Base-by-base conservation (phyloP, 2,888 invertebrate genomes). In the Lasioglossum morio region DNA sequence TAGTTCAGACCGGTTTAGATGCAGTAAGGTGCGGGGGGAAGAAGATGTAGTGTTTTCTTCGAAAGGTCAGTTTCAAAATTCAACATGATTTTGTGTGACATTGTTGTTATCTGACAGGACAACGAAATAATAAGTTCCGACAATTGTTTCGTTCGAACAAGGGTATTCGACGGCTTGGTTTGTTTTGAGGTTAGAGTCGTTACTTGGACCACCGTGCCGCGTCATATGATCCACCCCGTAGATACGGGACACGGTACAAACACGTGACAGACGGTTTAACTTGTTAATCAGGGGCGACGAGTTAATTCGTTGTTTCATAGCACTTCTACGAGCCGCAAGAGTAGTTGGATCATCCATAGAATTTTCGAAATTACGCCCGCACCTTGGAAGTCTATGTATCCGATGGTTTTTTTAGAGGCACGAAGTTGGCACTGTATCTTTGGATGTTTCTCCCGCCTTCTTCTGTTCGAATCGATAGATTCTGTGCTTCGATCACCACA, bases 181-280 rank as follows among this genome's bases (percentile, higher is more conserved):
- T 63, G n/a, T 63, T 63, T 63, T 23, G 19, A 76, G 30, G 76
- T 30, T 63, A 76, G 30, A 76, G 12, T 63, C 30, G n/a, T 30
- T 27, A 19, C 10, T 40, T 57, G 16, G 8, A 60, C 34, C n/a
- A 43, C 14, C 23, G 72, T 43, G 4, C 0, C 66, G 48, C 53
- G 70, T 77, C 43, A 23, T 48, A 37, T n/a, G n/a, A 8, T 37
- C 8, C 75, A 63, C 30, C 60, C 19, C 27, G 69, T 57, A 48
- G 66, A 57, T 77, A 43, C 70, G 69, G 37, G 19, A 27, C 27
- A 27, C 27, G 37, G 34, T 12, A 14, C 23, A 40, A 14, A 46
- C 86, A 82, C 86, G 82, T 82, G 86, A 82, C 76, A 43, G 76
- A 4, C 23, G 48, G 73, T 69, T 76, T 77, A 63, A 37, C 69